A percentile compares a stretch with the other conserved stretches of the same genome.
Conservation (phyloP, 2,888 invertebrate genomes). For the Steinernema scapterisci region DNA sequence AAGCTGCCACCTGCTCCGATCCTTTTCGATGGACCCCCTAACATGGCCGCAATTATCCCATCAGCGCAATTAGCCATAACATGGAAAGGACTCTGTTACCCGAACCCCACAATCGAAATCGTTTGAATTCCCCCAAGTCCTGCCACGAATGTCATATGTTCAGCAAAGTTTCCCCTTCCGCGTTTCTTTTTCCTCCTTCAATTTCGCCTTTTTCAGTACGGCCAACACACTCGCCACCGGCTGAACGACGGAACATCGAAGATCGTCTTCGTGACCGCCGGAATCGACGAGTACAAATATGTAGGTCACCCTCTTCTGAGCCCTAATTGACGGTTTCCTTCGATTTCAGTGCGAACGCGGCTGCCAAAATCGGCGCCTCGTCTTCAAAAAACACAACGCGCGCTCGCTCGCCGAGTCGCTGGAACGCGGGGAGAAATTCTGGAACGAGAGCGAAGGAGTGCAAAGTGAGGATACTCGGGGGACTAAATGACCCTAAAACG, state of each 20-base stretch:
- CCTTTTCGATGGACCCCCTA: neutral
- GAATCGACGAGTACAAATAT: constrained; percentile 38
- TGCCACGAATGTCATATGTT: no score
- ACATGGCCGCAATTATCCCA: neutral
- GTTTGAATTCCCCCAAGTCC: neutral
- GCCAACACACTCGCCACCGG: constrained; percentile 39
- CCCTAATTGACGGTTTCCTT: neutral
- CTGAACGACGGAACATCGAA: constrained; percentile 41
- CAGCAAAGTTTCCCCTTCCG: no score
- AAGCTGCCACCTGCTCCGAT: no score
- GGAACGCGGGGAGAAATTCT: constrained; percentile 41
- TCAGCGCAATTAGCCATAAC: neutral
- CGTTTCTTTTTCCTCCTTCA: neutral
- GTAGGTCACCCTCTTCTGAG: constrained; percentile 28
- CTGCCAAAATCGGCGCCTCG: constrained; percentile 46
- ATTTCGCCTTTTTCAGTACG: constrained; percentile 47
- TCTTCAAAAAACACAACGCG: constrained; percentile 37
- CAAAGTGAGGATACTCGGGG: constrained; percentile 8
- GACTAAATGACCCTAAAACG: neutral
- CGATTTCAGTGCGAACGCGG: constrained; percentile 51
- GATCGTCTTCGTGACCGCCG: neutral
- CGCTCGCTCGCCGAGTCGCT: constrained; percentile 41
- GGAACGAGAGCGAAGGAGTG: constrained; percentile 35
- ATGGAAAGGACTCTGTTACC: no score
- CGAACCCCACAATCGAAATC: neutral